phyloP scores from a whole-genome alignment of 2,888 invertebrate species.

The Hedychridium roseum region DNA sequence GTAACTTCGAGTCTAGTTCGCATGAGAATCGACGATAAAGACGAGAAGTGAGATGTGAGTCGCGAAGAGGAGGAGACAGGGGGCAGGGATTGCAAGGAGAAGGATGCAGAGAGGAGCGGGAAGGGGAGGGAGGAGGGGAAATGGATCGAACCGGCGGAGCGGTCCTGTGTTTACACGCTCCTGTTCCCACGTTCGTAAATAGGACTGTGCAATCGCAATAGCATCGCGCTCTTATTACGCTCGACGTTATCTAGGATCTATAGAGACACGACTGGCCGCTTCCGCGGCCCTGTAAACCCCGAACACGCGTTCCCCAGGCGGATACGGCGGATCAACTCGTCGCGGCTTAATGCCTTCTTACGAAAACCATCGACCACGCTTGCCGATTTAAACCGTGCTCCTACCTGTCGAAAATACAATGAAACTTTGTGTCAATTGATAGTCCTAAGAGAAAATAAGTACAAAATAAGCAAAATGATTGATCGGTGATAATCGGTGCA shows the following conservation, averaged over 20 bases:
- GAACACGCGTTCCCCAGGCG: neutral
- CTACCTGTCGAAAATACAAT: too few species aligned
- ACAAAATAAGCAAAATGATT: too few species aligned
- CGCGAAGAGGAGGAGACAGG: slow-evolving; percentile 1
- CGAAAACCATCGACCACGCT: too few species aligned
- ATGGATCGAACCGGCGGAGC: slow-evolving; percentile 23
- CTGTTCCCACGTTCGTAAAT: slow-evolving; percentile 40
- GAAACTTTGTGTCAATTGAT: too few species aligned
- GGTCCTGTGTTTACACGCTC: slow-evolving; percentile 43
- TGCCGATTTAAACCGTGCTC: too few species aligned
- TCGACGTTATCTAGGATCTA: slow-evolving; percentile 1
- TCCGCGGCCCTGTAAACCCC: neutral
- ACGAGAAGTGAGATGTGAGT: neutral
- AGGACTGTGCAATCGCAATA: slow-evolving; percentile 33
- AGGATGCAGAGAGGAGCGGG: slow-evolving; percentile 1
- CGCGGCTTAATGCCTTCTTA: too few species aligned
- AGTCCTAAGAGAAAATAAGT: too few species aligned
- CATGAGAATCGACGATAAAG: slow-evolving; percentile 10
- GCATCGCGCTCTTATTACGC: slow-evolving; percentile 28
- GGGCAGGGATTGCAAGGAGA: slow-evolving; percentile 7
- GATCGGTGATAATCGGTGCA: too few species aligned
- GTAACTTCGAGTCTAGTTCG: too few species aligned
- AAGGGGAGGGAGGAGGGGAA: slow-evolving; percentile 12
- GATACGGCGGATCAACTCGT: too few species aligned
- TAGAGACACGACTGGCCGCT: slow-evolving; percentile 1